Base-by-base conservation (phyloP, 2,888 invertebrate genomes). In the Tetragonisca angustula region DNA sequence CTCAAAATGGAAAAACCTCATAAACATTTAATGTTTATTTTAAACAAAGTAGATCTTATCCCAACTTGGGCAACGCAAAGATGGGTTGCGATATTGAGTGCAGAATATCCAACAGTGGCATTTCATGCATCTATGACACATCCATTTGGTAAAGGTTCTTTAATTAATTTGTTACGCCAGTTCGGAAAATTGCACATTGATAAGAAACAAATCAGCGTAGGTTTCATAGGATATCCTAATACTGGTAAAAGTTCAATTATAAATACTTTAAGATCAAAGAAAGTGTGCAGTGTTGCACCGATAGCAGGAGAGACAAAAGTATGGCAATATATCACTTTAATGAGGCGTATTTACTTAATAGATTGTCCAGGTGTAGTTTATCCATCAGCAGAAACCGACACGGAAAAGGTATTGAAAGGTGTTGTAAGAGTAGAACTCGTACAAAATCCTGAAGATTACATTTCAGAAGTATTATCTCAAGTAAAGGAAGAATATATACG, bases 331-430 rank as follows among this genome's bases (percentile, higher is more conserved):
- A 99, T 99, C 64, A 99, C 99, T 0, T 95, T 99, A 76, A 99
- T 99, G 99, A 97, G 97, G 91, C 96, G 98, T 90, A 99, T 99
- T 93, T 99, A 98, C 94, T 95, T 99, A 21, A 99, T 99, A 90
- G 99, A 99, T 95, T 99, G 99, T 94, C 99, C 99, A 4, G 99
- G 99, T 56, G 98, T 99, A 76, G 99, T 99, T 9, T 99, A 99
- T 95, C 99, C 99, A 15, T 97, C 98, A 17, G 98, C 98, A 21
- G 99, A 99, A 95, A 97, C 98, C 2, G 99, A 99, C 90, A 97
- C 98, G 0, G 98, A 98, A 91, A 98, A 98, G 93, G 99, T 99
- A 59, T 95, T 99, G 3, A 99, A 99, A 95, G 99, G 99, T 77
- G 99, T 99, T 49, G 99, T 99, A 0, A 96, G 99, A 89, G 98